Conservation (phyloP, 2,113 vertebrate genomes). For the Atrichornis clamosus region DNA sequence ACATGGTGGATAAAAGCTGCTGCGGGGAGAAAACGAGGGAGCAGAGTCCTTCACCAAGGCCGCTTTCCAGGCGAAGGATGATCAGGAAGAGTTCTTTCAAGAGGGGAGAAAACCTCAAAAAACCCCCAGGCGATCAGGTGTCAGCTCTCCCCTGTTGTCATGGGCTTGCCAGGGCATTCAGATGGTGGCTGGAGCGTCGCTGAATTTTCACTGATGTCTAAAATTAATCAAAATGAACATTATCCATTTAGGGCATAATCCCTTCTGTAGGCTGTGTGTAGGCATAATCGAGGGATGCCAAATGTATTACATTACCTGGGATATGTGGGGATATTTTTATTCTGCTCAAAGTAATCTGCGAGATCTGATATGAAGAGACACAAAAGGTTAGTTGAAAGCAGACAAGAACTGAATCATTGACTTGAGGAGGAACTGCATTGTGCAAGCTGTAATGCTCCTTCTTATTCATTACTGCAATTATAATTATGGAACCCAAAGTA, state of each 20-base stretch:
- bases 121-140: not conserved
- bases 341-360: constrained; percentile 5
- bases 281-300: constrained; percentile 2
- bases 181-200: not conserved
- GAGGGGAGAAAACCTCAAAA: not conserved
- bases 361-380: constrained; percentile 52
- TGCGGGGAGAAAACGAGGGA: not conserved
- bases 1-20: not conserved
- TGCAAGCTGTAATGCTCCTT: constrained; percentile 60
- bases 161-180: not conserved
- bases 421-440: constrained; percentile 63
- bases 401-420: constrained; percentile 34
- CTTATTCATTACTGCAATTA: constrained; percentile 76
- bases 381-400: constrained; percentile 66
- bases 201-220: not conserved
- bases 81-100: not conserved
- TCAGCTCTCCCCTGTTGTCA: not conserved
- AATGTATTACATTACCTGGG: constrained; percentile 17
- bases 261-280: not conserved
- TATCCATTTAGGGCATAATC: not conserved
- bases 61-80: not conserved
- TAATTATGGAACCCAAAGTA: constrained; percentile 77
- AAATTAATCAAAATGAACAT: not conserved
- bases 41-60: not conserved
- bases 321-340: constrained; percentile 41